Evolutionary conservation across 1,140 invertebrate species (phyloP).

Genomic region (Bactericera cockerelli): DNA sequence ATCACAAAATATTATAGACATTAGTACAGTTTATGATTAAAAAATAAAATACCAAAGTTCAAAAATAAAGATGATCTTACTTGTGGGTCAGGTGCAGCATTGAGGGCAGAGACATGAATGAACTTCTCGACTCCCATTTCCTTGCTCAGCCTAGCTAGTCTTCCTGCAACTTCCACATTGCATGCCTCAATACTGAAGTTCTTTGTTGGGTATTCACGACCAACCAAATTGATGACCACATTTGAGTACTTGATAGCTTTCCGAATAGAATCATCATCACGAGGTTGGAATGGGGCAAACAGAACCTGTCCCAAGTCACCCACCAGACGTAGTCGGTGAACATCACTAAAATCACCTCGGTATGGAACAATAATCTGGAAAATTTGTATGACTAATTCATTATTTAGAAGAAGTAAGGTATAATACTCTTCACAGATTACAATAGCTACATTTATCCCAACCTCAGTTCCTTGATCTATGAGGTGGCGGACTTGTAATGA

Average conservation of each 20-base stretch:
- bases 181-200: constrained; percentile 74
- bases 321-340: constrained; percentile 55
- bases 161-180: constrained; percentile 53
- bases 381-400: too few species aligned
- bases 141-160: constrained; percentile 54
- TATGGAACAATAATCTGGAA: constrained; percentile 83
- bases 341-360: constrained; percentile 67
- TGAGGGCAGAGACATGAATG: constrained; percentile 69
- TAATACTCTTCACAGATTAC: too few species aligned
- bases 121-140: constrained; percentile 67
- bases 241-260: constrained; percentile 89
- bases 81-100: constrained; percentile 45
- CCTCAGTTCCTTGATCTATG: too few species aligned
- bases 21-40: too few species aligned
- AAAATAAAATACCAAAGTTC: too few species aligned
- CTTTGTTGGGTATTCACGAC: constrained; percentile 78
- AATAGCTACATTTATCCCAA: too few species aligned
- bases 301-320: constrained; percentile 95
- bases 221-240: constrained; percentile 92
- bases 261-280: constrained; percentile 74
- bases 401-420: too few species aligned
- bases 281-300: constrained; percentile 69
- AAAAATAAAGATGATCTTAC: too few species aligned
- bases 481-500: too few species aligned
- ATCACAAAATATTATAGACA: too few species aligned